Base-by-base conservation (phyloP, 2,113 vertebrate genomes). In the Eublepharis macularius region DNA sequence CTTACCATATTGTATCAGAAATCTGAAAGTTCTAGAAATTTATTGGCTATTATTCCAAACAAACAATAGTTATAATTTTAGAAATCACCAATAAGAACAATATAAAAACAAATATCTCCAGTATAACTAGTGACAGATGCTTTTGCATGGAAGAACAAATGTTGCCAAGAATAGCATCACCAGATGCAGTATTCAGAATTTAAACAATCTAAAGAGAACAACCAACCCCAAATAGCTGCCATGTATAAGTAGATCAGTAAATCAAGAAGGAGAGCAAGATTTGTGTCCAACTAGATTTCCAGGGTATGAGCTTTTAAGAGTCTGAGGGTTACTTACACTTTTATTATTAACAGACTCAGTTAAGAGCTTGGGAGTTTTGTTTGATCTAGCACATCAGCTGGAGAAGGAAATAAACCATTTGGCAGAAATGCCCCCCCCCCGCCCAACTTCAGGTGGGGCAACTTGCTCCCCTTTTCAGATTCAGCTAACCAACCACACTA, bases 21-120 rank as follows among this genome's bases (percentile, higher is more conserved):
- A 76, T 32, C 34, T 76, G 41, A 47, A 16, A 65, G 36, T 70
- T 60, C 21, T 75, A 39, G 4, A 17, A 51, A 32, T 29, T 63
- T 65, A 85, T 70, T 63, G 54, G 63, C 45, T 39, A 77, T 65
- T 85, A 11, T 82, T 77, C 77, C 39, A 81, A 88, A 17, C 34
- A 70, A 76, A 83, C 19, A 78, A 29, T 45, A 76, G 51, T 45
- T 87, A 49, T 32, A 65, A 34, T 49, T 77, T 78, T 82, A 36
- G 26, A 85, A 70, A 47, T 41, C 63, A 12, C n/a, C 13, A 72
- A 69, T 49, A 84, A 72, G 80, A 13, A 16, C 47, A 77, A 41
- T 84, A 8, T 49, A 77, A 49, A 63, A 41, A 77, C 32, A 81
- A 78, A 80, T 69, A 63, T 77, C 36, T 24, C 19, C 41, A 36